Conservation (phyloP, 2,113 vertebrate genomes). For the Lichenostomus cassidix region DNA sequence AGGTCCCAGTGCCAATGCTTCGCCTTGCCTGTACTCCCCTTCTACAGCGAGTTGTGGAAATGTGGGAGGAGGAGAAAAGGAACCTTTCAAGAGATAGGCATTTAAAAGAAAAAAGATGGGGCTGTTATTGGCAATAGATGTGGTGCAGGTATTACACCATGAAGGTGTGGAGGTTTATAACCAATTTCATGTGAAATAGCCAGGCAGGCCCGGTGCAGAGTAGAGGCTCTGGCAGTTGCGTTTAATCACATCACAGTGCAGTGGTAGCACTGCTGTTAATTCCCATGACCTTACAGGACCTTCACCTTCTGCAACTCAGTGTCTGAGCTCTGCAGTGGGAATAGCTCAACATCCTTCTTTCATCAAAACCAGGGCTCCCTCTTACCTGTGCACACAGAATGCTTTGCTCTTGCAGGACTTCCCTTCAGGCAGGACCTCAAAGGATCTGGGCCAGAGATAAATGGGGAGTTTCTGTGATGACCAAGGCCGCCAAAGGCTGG, state of each 20-base stretch:
- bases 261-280: not conserved
- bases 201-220: not conserved
- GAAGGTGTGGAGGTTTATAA: not conserved
- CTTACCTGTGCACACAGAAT: rapidly evolving
- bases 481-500: not conserved
- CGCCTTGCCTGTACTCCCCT: not conserved
- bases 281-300: not conserved
- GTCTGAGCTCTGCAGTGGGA: not conserved
- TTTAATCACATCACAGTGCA: not conserved
- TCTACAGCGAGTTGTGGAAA: not conserved
- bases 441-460: not conserved
- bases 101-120: not conserved
- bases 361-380: not conserved
- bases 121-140: not conserved
- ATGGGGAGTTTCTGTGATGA: not conserved
- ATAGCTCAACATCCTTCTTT: not conserved
- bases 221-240: not conserved
- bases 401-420: not conserved
- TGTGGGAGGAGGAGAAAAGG: not conserved
- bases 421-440: not conserved
- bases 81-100: not conserved
- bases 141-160: not conserved
- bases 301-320: not conserved
- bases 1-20: not conserved
- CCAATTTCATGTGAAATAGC: no score